Evolutionary conservation across 1,140 invertebrate species (phyloP), one percentile per base, ranked within the genome.

Genomic region (Dufourea novaeangliae): DNA sequence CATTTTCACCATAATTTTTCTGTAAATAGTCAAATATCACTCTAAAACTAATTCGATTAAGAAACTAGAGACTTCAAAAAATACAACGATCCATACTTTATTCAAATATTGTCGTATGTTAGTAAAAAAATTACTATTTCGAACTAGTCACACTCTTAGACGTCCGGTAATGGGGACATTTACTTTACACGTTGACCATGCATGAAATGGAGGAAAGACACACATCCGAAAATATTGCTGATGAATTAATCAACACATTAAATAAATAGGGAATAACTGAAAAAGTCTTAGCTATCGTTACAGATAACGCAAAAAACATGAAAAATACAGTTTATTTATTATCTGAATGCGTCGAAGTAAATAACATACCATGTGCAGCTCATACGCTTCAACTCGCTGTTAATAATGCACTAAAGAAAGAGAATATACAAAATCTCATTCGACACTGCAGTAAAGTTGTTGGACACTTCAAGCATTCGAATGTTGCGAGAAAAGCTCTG

Each of bases 401-500:
- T 14, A 46, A 46, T 46, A 46, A 46, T 11, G 44, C 14, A 46
- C 44, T 46, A 52, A 71, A 62, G 22, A 37, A 80, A 68, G 34
- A 63, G 7, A 69, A 83, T 32, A 44, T 76, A 37, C 66, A 83
- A 72, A 66, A 20, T 46, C 44, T 46, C 3, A 46, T 46, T 46
- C 44, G 44, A 10, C 44, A 14, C 10, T 46, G 44, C 17, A 14
- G 10, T 46, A 46, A 46, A 46, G 44, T 46, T 14, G 44, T 46
- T 46, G 44, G 17, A 6, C 44, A 46, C 17, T 46, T 46, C 44
- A 46, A 46, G 17, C 44, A 46, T 12, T 46, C 44, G 8, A 46
- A 46, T 46, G 44, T 46, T 46, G 44, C 44, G 17, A 12, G 17
- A 46, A 10, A 46, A 20, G 44, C 44, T 46, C 44, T 46, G 7